Evolutionary conservation across 2,113 vertebrate species (phyloP), one percentile per base, ranked within the genome.

Genomic region (Entelurus aequoreus): DNA sequence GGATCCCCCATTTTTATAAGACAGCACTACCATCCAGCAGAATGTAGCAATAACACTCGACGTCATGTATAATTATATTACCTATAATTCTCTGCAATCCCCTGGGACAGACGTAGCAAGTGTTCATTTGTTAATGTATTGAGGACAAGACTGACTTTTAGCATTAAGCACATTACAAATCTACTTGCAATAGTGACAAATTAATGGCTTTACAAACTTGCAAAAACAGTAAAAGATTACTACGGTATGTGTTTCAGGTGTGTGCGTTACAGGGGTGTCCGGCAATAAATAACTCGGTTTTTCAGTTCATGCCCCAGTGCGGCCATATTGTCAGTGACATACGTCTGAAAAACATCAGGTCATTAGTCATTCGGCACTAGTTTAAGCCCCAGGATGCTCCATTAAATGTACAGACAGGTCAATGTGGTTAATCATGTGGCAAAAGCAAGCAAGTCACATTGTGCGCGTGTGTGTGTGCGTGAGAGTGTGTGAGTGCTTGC

Each of bases 11-110:
- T 83, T 63, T 57, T 87, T 86, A 85, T 68, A 78, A 67, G 66
- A 76, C 67, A 81, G 74, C 60, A 62, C 54, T 77, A 62, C 81
- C 84, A 82, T 76, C 77, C 74, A 76, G 71, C 60, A 86, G 54
- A 80, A 76, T 63, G 63, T 66, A 72, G 79, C 47, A 69, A 81
- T 79, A 88, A 77, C 80, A 78, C 63, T 55, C 10, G 13, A 82
- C 72, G 70, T 77, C 73, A 80, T 81, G 59, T 70, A 62, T 70
- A 82, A 86, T 77, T 63, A 79, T 63, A 77, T 76, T 74, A 71
- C 69, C 60, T 62, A 66, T 58, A 81, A 76, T 54, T 75, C 68
- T 67, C 58, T 47, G 62, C 56, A 9, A 49, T 55, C 79, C 60
- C 66, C 11, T 16, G 76, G 65, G 75, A 80, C 54, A 62, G 1